Evolutionary conservation across 1,140 invertebrate genomes (phyloP), one percentile per base, ranked within the genome.

Genomic region (Hydropsyche tenuis): DNA sequence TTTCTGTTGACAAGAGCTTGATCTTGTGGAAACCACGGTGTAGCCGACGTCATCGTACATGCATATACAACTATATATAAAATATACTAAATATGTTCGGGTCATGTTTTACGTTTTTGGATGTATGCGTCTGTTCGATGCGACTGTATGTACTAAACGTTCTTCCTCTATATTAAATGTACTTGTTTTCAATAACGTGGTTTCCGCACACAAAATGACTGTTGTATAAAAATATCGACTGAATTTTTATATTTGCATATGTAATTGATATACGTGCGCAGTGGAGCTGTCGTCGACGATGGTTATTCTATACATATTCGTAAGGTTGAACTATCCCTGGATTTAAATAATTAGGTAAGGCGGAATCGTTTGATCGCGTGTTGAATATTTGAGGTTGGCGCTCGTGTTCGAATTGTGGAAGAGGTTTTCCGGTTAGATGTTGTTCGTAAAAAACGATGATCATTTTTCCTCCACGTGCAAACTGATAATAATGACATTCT

Each of bases 1-100:
- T 80, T 89, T 91, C 82, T 91, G 90, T 91, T 91, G 90, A 91
- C 90, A 88, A 85, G 86, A 86, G 81, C 87, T 85, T 80, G 88
- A 87, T 77, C 82, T 86, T 75, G 82, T 90, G 80, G 89, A 90
- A 83, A 90, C 90, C 69, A 89, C 87, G 60, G 88, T 90, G 53
- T 85, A 83, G 78, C 77, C 42, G 14, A 22, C 25, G 23, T 53
- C n/a, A n/a, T n/a, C 18, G 60, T 48, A 51, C 46, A 60, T 63
- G 72, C 25, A 53, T 69, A 62, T 43, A 22, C 30, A 37, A 37
- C 9, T 4, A 37, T 37, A 37, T 37, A 37, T 4, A 4, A 37
- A 4, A 37, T 37, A 9, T 37, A 37, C 30, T 37, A 4, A 3
- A 4, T 42, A 27, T 30, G 23, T 70, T 70, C 22, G 27, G 51